Base-by-base conservation (phyloP, 1,140 invertebrate genomes). In the Proctacanthus coquilletti region DNA sequence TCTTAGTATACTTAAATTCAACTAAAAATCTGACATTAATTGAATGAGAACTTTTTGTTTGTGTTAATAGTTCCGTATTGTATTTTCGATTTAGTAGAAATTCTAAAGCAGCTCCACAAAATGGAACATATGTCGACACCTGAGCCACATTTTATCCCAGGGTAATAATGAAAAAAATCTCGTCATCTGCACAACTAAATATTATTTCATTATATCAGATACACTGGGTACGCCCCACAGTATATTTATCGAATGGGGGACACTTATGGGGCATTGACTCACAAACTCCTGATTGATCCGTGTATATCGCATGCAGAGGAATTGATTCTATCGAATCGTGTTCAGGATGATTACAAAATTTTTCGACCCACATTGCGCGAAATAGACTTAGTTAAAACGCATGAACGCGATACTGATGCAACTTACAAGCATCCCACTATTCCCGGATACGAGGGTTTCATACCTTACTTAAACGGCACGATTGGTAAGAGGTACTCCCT, bases 151-250 rank as follows among this genome's bases (percentile, higher is more conserved):
- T n/a, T n/a, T n/a, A n/a, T n/a, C n/a, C n/a, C n/a, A n/a, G n/a
- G n/a, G n/a, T n/a, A n/a, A n/a, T n/a, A n/a, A n/a, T n/a, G n/a
- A n/a, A n/a, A n/a, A n/a, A n/a, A n/a, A n/a, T n/a, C n/a, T n/a
- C n/a, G n/a, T n/a, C n/a, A n/a, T n/a, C n/a, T n/a, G n/a, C n/a
- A n/a, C n/a, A n/a, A n/a, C n/a, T n/a, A n/a, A n/a, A 18, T 38
- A 41, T 34, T 4, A 19, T 44, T 40, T 13, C 19, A 1, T 11
- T 37, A 30, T 29, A 44, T 27, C 45, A 82, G 78, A 27, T 81
- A 82, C 48, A 74, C 75, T 3, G 79, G 79, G 10, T 75, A 77
- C 48, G 77, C 74, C 51, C 75, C 77, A 2, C 74, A 79, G 47
- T 75, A 75, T 57, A 74, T 70, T 20, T 80, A 71, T 49, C 69